Conservation (phyloP, 2,797 vertebrate genomes). For the Chanos chanos region DNA sequence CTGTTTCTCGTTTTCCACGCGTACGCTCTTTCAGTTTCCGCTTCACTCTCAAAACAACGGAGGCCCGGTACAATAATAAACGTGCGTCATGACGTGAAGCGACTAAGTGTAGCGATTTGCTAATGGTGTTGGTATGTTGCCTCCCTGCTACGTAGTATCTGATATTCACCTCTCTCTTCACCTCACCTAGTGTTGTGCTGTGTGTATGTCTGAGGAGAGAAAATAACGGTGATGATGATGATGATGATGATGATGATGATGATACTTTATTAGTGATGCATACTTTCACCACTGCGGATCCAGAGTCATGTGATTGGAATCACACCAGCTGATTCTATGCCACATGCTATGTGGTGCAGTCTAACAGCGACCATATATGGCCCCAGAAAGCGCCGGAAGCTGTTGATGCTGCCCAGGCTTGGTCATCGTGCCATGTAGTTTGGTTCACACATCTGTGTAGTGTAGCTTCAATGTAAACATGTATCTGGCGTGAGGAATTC, state of each 20-base stretch:
- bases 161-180: too few relatives aligned
- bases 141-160: too few relatives aligned
- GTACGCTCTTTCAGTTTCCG: not conserved
- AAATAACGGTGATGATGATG: not conserved
- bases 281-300: too few relatives aligned
- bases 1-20: not conserved
- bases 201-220: not conserved
- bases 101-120: conserved; percentile 12
- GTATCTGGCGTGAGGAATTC: conserved; percentile 13
- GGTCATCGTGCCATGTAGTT: too few relatives aligned
- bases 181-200: not conserved
- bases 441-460: not conserved
- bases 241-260: not conserved
- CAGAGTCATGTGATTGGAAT: not conserved
- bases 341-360: not conserved
- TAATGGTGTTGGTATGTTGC: conserved; percentile 16
- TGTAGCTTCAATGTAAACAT: conserved; percentile 16
- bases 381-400: conserved; percentile 2
- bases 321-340: not conserved
- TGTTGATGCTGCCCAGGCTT: not conserved
- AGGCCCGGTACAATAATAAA: not conserved
- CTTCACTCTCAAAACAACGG: not conserved
- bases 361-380: conserved; percentile 32
- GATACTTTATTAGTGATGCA: not conserved
- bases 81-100: not conserved